Evolutionary conservation across 2,797 vertebrate species (phyloP).

Genomic region (Ataeniobius toweri): DNA sequence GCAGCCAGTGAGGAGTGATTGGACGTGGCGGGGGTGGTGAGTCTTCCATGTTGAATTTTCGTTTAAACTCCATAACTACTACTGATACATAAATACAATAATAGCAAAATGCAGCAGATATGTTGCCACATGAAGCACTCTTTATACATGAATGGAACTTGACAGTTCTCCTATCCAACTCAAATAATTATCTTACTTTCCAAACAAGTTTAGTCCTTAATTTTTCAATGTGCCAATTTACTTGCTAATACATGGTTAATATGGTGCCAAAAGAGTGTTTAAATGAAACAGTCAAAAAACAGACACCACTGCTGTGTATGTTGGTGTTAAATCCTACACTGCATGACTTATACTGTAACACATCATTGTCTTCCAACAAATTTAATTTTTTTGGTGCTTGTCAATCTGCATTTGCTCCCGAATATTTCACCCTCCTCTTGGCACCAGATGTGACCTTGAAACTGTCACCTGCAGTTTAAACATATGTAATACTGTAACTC

Average conservation of each 20-base stretch:
- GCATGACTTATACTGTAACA: slow-evolving; percentile 54
- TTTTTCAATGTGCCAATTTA: neutral
- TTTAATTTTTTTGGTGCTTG: slow-evolving; percentile 58
- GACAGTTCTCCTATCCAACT: neutral
- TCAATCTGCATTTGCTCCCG: slow-evolving; percentile 63
- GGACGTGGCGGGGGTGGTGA: too few relatives aligned
- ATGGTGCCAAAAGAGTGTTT: slow-evolving; percentile 11
- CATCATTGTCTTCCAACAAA: slow-evolving; percentile 55
- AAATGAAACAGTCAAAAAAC: slow-evolving; percentile 31
- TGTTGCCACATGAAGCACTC: neutral
- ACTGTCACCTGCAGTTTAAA: slow-evolving; percentile 43
- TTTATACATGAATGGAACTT: neutral
- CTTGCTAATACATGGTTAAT: slow-evolving; percentile 2
- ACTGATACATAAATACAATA: neutral
- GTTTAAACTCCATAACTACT: neutral
- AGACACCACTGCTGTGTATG: slow-evolving; percentile 16
- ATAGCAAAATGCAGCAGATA: neutral
- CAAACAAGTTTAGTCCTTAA: neutral
- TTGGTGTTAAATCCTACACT: slow-evolving; percentile 20
- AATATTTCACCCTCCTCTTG: slow-evolving; percentile 51
- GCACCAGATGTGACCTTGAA: slow-evolving; percentile 43
- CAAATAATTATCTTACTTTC: too few relatives aligned
- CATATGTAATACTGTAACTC: slow-evolving; percentile 37
- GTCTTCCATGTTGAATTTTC: too few relatives aligned
- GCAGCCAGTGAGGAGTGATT: too few relatives aligned